These are phyloP conservation scores for Dicrostonyx torquatus DNA, from an alignment of 2,797 vertebrate genomes.

Conservation along the genomic window DNA sequence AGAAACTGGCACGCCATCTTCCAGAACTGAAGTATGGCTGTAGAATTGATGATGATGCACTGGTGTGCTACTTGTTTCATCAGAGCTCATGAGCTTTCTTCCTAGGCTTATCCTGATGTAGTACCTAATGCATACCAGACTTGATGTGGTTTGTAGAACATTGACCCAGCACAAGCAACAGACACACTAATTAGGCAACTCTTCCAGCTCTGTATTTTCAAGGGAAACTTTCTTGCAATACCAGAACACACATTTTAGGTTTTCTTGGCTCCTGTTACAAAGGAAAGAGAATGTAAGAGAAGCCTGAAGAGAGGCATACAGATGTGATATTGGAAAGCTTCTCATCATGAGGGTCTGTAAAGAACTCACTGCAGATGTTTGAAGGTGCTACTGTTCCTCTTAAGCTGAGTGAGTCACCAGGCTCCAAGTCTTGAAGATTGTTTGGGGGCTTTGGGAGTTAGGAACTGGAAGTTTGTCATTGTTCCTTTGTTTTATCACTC, in stretches of 20 bases:
- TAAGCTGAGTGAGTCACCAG: not conserved
- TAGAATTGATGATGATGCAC: not conserved
- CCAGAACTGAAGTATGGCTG: not conserved
- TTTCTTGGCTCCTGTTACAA: not conserved
- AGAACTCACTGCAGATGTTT: not conserved
- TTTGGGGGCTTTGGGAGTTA: not conserved
- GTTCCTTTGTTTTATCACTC: not conserved
- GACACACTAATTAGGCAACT: not conserved
- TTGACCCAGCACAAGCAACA: not conserved
- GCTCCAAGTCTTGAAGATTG: not conserved
- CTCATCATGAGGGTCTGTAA: not conserved
- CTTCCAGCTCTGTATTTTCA: not conserved
- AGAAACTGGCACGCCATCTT: not conserved
- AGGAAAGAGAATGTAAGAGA: not conserved
- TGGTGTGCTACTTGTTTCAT: not conserved
- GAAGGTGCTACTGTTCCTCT: not conserved
- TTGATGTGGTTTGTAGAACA: not conserved
- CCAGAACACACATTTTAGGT: not conserved
- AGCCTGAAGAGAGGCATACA: not conserved
- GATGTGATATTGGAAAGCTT: not conserved
- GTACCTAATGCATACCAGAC: too few species aligned
- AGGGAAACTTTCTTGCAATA: not conserved
- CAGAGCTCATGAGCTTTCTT: not conserved
- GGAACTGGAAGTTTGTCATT: not conserved
- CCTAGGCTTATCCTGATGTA: not conserved